Base-by-base conservation (phyloP, 2,888 invertebrate species). In the Blastobasis lacticolella region DNA sequence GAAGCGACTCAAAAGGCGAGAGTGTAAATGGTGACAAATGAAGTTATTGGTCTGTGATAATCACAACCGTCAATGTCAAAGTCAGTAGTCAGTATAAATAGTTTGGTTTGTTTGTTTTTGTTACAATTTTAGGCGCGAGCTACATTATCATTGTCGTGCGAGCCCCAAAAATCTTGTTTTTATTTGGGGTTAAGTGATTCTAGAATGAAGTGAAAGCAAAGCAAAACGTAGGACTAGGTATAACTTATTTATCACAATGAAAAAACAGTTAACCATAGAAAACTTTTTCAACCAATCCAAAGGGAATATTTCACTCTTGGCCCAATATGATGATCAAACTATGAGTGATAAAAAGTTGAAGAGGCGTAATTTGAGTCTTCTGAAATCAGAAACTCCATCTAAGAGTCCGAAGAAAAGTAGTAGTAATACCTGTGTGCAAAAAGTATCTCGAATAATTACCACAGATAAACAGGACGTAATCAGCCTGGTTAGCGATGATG, bases 401-500 rank as follows among this genome's bases (percentile, higher is more conserved):
- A 75, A 73, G 50, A 57, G 57, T 40, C 54, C 61, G 0, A 71
- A 70, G 64, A 48, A 56, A 6, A 53, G 50, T 0, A 40, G 41
- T 49, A 40, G 4, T 2, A 40, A 40, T 8, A 9, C 9, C 9
- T 8, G 41, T 40, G 41, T 40, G 41, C 41, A 40, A 40, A 40
- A 40, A 8, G 9, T 23, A 23, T 23, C 23, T 2, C 23, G 23
- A 23, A 23, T 2, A 23, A 23, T 23, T 23, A 23, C 23, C 23
- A 53, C 53, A 49, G 36, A 56, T 49, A 42, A 57, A 45, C 38
- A 49, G 53, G 61, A 60, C 50, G 54, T 71, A 3, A 62, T 81
- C 51, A 58, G 64, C 58, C 62, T 78, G 52, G 66, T 66, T 48
- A 80, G 78, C 58, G 79, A 75, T 49, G 71, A 75, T 53, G 78